Evolutionary conservation across 2,113 vertebrate species (phyloP).

Genomic region (Daphoenositta chrysoptera): DNA sequence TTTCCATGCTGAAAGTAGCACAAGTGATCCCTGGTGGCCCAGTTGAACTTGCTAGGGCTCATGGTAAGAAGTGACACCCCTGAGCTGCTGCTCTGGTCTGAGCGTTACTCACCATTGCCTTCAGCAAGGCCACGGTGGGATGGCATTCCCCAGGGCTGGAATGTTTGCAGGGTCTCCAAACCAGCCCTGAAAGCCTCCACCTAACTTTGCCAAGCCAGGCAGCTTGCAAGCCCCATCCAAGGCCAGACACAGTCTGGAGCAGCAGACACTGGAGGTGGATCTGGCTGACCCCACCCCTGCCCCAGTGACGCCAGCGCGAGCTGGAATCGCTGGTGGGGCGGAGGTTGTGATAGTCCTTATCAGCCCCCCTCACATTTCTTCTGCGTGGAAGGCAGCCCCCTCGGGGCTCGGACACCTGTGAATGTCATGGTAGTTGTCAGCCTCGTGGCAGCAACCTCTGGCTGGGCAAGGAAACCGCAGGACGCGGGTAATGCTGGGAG

Average conservation of each 20-base stretch:
- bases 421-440: neutral
- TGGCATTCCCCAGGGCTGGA: neutral
- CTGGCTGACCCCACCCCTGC: neutral
- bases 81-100: neutral
- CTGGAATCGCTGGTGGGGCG: neutral
- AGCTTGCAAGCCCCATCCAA: fast-evolving
- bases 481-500: neutral
- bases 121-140: neutral
- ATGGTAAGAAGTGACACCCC: neutral
- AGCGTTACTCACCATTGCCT: neutral
- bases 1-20: neutral
- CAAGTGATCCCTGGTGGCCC: neutral
- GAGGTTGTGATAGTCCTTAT: neutral
- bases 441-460: neutral
- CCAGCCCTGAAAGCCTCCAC: neutral
- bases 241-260: neutral
- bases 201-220: neutral
- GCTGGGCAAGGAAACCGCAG: neutral
- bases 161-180: neutral
- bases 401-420: neutral
- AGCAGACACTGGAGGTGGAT: neutral
- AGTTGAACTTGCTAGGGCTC: neutral
- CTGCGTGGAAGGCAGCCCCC: neutral
- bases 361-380: conserved; percentile 13
- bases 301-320: neutral